phyloP scores from a whole-genome alignment of 1,140 invertebrate species.

The Lepidotrigona ventralis region DNA sequence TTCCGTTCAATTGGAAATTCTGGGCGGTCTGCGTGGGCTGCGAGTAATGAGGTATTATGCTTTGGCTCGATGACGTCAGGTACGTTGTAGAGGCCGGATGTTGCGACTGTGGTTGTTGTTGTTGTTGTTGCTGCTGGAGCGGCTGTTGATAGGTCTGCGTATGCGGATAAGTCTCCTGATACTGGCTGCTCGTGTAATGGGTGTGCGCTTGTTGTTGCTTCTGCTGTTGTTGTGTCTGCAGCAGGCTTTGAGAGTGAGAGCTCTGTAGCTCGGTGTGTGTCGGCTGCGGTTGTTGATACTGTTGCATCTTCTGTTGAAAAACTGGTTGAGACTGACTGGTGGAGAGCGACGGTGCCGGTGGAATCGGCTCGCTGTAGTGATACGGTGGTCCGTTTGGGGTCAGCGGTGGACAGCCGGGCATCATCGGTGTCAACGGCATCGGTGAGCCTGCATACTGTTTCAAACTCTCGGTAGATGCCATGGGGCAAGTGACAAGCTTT shows the following conservation, averaged over 20 bases:
- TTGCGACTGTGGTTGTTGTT: slow-evolving; percentile 64
- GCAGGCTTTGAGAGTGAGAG: slow-evolving; percentile 61
- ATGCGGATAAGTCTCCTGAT: slow-evolving; percentile 79
- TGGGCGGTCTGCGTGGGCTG: slow-evolving; percentile 72
- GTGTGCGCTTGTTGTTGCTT: slow-evolving; percentile 76
- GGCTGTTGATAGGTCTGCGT: slow-evolving; percentile 79
- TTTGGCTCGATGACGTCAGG: slow-evolving; percentile 74
- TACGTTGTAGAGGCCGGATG: slow-evolving; percentile 75
- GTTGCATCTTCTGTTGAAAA: slow-evolving; percentile 76
- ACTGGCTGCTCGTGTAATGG: slow-evolving; percentile 76
- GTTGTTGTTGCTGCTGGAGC: slow-evolving; percentile 68
- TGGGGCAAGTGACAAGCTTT: too few relatives aligned
- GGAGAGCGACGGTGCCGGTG: slow-evolving; percentile 78
- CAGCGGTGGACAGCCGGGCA: slow-evolving; percentile 76
- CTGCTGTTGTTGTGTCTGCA: slow-evolving; percentile 63
- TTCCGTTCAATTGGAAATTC: slow-evolving; percentile 76
- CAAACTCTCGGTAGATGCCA: slow-evolving; percentile 16
- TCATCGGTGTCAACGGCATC: slow-evolving; percentile 78
- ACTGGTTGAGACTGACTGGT: slow-evolving; percentile 81
- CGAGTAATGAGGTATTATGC: slow-evolving; percentile 74
- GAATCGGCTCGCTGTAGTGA: slow-evolving; percentile 78
- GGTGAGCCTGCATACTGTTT: slow-evolving; percentile 75
- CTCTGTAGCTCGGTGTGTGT: slow-evolving; percentile 61
- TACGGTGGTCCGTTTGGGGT: slow-evolving; percentile 79
- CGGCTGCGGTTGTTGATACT: slow-evolving; percentile 74